These are phyloP conservation scores for Pachycephus smyrnensis DNA, from an alignment of 2,888 invertebrate species.

Conservation along the genomic window DNA sequence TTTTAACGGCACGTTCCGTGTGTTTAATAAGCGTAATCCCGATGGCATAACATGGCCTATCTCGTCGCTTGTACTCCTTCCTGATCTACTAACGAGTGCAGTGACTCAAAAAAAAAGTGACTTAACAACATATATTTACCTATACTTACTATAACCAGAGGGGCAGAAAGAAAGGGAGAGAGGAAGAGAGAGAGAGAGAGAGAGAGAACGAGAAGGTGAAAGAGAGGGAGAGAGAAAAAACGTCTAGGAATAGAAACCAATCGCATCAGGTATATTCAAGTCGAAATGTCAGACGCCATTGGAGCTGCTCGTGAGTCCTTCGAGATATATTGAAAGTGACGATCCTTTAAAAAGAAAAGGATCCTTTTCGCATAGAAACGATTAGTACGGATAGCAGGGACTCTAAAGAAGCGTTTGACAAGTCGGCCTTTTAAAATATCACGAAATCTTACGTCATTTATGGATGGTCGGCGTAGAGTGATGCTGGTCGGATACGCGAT, in stretches of 20 bases:
- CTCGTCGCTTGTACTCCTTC: background rate
- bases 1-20: background rate
- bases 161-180: background rate
- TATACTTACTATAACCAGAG: background rate
- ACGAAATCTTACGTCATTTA: constrained; percentile 62
- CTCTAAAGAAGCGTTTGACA: background rate
- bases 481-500: constrained; percentile 54
- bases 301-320: background rate
- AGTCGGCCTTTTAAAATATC: constrained; percentile 13
- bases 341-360: background rate
- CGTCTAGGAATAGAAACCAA: background rate
- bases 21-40: background rate
- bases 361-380: background rate
- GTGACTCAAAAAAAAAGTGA: background rate
- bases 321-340: background rate
- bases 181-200: background rate
- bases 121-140: background rate
- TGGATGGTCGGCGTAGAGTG: constrained; percentile 54
- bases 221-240: background rate
- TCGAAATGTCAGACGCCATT: background rate
- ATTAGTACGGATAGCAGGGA: background rate
- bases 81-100: background rate
- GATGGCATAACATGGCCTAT: background rate
- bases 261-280: background rate
- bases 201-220: constrained; percentile 5